Evolutionary conservation across 2,113 vertebrate genomes (phyloP).

Genomic region (Hippocampus zosterae): DNA sequence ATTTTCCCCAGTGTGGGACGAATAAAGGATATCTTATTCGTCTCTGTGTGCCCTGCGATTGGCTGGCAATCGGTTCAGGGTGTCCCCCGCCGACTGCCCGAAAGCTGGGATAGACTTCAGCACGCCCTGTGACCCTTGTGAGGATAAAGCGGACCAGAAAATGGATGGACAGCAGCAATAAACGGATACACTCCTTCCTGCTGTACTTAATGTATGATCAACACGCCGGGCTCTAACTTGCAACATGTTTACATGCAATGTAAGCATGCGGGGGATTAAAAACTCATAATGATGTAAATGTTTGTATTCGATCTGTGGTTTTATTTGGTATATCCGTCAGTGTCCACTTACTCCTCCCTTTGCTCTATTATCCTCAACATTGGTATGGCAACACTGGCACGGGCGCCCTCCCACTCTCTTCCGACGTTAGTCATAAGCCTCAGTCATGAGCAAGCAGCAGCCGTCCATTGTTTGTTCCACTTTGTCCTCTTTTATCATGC

Average conservation of each 20-base stretch:
- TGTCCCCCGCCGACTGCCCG: no score
- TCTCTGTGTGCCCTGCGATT: no score
- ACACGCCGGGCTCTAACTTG: conserved; percentile 1
- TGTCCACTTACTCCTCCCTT: conserved; percentile 27
- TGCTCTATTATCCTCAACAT: conserved; percentile 35
- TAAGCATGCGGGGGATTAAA: conserved; percentile 12
- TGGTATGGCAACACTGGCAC: conserved; percentile 68
- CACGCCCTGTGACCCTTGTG: no score
- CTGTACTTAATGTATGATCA: conserved; percentile 16
- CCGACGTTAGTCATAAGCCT: conserved; percentile 72
- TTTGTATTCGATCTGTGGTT: conserved; percentile 50
- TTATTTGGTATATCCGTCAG: conserved; percentile 35
- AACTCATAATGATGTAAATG: conserved; percentile 35
- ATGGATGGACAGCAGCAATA: no score
- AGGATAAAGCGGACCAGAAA: no score
- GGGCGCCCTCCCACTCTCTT: conserved; percentile 71
- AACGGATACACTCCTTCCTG: conserved; percentile 4
- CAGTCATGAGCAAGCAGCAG: conserved; percentile 51
- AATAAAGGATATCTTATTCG: no score
- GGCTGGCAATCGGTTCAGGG: no score
- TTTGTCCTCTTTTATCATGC: conserved; percentile 38
- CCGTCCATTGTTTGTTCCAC: conserved; percentile 52
- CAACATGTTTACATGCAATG: conserved; percentile 9
- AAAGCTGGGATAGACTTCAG: no score
- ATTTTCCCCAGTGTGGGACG: no score